Conservation (phyloP, 2,113 vertebrate genomes). For the Piaya cayana region DNA sequence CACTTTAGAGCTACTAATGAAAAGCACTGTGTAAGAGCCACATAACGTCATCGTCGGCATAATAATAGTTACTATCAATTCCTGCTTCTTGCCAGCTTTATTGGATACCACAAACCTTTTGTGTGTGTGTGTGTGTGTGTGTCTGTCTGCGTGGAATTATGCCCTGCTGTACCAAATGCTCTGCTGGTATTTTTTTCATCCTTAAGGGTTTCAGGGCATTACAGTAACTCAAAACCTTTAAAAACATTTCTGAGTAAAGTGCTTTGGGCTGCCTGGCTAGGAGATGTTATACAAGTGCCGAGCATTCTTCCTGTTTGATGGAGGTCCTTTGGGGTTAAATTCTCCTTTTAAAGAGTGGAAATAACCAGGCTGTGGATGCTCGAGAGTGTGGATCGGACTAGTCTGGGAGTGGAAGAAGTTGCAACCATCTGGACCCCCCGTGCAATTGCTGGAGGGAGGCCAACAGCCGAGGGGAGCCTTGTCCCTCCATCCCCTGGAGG, state of each 20-base stretch:
- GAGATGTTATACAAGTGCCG: neutral
- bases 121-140: rapidly evolving
- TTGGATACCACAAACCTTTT: neutral
- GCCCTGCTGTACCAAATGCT: neutral
- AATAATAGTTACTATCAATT: neutral
- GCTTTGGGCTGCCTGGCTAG: neutral
- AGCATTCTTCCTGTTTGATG: neutral
- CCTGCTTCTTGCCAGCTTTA: neutral
- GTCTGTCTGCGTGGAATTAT: neutral
- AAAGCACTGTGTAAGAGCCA: conserved; percentile 26
- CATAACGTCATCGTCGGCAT: neutral
- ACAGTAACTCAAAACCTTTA: neutral
- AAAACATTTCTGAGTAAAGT: neutral
- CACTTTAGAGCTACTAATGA: conserved; percentile 60
- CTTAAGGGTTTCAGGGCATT: neutral
- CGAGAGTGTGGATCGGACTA: neutral
- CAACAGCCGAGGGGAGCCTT: neutral
- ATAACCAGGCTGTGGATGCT: neutral
- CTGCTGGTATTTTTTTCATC: neutral
- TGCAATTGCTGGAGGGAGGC: neutral
- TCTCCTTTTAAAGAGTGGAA: conserved; percentile 34
- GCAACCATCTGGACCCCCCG: conserved; percentile 29
- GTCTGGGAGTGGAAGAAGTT: conserved; percentile 4
- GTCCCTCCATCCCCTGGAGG: neutral
- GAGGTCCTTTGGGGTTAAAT: conserved; percentile 48